Conservation (phyloP, 2,113 vertebrate species). For the Ceratotherium simum region DNA sequence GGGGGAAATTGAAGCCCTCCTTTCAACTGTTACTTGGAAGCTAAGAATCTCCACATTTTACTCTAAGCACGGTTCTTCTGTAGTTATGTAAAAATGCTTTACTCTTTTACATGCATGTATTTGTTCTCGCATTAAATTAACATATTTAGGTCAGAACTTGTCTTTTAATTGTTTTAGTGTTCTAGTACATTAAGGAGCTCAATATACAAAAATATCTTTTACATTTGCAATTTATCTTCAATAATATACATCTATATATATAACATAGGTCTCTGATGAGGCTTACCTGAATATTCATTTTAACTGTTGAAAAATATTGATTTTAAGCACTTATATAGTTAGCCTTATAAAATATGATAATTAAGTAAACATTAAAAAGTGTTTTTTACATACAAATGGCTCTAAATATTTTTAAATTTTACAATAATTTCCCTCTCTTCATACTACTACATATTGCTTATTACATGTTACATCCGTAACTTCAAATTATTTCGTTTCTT, state of each 20-base stretch:
- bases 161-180: neutral
- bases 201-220: neutral
- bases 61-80: neutral
- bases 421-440: neutral
- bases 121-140: neutral
- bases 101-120: neutral
- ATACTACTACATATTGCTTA: neutral
- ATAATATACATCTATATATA: neutral
- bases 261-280: neutral
- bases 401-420: conserved; percentile 1
- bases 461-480: neutral
- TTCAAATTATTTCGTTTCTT: neutral
- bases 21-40: neutral
- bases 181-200: neutral
- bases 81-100: neutral
- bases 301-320: neutral
- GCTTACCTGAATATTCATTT: neutral
- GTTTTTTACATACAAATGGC: no score
- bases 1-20: neutral
- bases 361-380: neutral
- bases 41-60: neutral
- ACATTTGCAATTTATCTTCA: neutral
- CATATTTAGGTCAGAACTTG: neutral
- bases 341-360: neutral
- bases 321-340: neutral